Conservation (phyloP, 2,113 vertebrate species). For the Crocuta crocuta region DNA sequence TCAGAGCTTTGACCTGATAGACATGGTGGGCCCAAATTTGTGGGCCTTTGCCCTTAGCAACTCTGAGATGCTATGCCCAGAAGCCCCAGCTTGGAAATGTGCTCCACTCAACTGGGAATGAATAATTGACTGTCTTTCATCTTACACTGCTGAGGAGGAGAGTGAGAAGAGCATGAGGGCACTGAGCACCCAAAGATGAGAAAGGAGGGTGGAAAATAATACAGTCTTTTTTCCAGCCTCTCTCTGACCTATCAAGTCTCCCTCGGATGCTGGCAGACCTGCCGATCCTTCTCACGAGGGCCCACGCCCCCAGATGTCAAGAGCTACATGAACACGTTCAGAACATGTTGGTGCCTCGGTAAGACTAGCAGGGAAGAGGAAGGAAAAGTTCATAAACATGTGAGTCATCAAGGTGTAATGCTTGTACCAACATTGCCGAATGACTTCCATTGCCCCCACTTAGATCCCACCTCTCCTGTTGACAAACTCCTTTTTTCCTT, state of each 20-base stretch:
- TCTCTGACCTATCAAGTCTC: neutral
- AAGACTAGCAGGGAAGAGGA: neutral
- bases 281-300: neutral
- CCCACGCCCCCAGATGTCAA: neutral
- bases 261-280: neutral
- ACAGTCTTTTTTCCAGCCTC: neutral
- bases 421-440: neutral
- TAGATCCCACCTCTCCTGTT: neutral
- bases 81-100: slow-evolving; percentile 66
- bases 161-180: neutral
- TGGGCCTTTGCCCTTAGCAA: neutral
- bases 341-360: neutral
- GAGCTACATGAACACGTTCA: neutral
- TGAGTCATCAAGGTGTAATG: neutral
- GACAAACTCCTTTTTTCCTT: neutral
- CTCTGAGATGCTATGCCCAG: slow-evolving; percentile 36
- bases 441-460: neutral
- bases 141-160: slow-evolving; percentile 65
- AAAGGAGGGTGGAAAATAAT: neutral
- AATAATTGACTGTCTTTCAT: slow-evolving; percentile 77
- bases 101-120: slow-evolving; percentile 46
- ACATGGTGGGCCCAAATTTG: neutral
- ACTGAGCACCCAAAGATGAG: neutral
- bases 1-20: neutral
- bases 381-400: neutral